These are phyloP conservation scores for Zaprionus gabonicus DNA, from an alignment of 1,140 invertebrate species.

Conservation along the genomic window DNA sequence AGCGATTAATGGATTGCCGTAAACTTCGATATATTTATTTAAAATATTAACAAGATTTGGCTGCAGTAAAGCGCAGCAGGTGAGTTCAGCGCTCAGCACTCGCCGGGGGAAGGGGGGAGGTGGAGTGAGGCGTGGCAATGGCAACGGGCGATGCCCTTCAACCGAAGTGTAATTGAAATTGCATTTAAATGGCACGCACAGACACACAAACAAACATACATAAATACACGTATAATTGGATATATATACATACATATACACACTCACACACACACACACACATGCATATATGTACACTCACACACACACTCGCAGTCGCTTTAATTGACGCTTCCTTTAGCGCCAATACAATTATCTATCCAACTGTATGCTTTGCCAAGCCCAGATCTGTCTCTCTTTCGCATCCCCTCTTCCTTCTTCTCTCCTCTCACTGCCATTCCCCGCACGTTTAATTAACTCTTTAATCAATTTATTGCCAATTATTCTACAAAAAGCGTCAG, in stretches of 20 bases:
- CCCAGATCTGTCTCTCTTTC: constrained; percentile 14
- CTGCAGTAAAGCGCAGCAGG: constrained; percentile 1
- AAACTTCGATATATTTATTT: constrained; percentile 28
- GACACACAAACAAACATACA: constrained; percentile 10
- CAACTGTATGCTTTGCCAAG: constrained; percentile 28
- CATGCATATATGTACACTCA: not conserved
- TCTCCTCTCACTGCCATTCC: constrained; percentile 3
- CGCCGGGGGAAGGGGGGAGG: no score
- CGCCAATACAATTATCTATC: constrained; percentile 74
- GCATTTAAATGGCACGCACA: constrained; percentile 37
- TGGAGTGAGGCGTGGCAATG: not conserved
- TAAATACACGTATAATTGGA: not conserved
- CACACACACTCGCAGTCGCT: constrained; percentile 10
- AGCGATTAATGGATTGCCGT: constrained; percentile 22
- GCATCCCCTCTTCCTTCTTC: not conserved
- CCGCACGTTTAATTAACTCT: constrained; percentile 77
- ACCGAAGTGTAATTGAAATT: constrained; percentile 39
- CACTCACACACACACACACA: not conserved
- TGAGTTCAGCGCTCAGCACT: not conserved
- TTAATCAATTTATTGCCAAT: constrained; percentile 82
- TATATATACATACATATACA: no score
- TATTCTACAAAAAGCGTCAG: constrained; percentile 77
- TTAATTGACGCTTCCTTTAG: constrained; percentile 43
- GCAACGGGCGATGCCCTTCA: not conserved
- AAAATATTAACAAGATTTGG: constrained; percentile 31